Evolutionary conservation across 2,888 invertebrate species (phyloP).

Genomic region (Brachynemurus nebulosus): DNA sequence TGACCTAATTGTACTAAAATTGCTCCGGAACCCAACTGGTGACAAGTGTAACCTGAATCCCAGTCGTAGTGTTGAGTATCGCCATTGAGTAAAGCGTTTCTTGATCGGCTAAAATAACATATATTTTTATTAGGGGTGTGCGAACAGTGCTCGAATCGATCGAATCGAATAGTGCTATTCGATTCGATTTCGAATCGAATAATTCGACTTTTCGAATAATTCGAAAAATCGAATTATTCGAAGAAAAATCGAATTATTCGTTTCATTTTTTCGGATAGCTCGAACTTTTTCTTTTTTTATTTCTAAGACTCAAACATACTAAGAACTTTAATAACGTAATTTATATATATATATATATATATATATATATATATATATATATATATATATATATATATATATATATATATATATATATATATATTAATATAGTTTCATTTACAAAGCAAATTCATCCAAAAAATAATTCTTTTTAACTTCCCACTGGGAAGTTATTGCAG

Average conservation of each 20-base stretch:
- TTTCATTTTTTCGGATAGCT: not conserved
- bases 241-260: conserved; percentile 4
- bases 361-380: not conserved
- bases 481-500: too few species aligned
- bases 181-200: too few species aligned
- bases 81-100: conserved; percentile 92
- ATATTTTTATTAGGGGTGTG: too few species aligned
- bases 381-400: conserved; percentile 1
- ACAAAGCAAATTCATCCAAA: too few species aligned
- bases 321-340: not conserved
- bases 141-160: too few species aligned
- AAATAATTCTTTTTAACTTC: too few species aligned
- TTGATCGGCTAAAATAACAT: conserved; percentile 68
- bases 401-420: not conserved
- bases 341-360: not conserved
- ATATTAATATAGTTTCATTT: too few species aligned
- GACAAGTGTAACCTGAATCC: conserved; percentile 97
- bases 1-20: conserved; percentile 90
- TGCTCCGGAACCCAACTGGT: conserved; percentile 87
- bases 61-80: conserved; percentile 93
- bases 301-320: not conserved
- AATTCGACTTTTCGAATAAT: too few species aligned
- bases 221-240: too few species aligned
- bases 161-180: too few species aligned
- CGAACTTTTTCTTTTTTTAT: too few species aligned